Conservation (phyloP, 53 echinoderm and acorn worm species). For the Henricia sp. region DNA sequence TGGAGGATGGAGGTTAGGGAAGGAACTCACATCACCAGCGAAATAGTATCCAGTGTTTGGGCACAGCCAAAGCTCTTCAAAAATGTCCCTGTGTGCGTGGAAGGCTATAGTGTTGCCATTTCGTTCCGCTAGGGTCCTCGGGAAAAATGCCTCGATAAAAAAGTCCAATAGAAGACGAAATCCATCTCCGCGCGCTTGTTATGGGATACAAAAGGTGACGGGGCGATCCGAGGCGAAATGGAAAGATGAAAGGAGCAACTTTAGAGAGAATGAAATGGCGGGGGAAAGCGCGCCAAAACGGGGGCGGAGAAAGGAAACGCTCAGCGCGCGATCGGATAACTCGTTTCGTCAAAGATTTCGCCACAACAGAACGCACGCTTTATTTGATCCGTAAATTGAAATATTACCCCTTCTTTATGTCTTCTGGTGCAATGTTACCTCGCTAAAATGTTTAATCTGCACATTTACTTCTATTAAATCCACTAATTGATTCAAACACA, state of each 20-base stretch:
- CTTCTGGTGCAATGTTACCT: constrained; percentile 23
- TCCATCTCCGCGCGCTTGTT: constrained; percentile 21
- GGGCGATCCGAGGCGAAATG: background rate
- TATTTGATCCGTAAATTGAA: constrained; percentile 17
- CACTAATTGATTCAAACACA: background rate
- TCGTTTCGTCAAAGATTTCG: constrained; percentile 19
- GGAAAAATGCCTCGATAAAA: constrained; percentile 1
- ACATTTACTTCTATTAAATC: constrained; percentile 29
- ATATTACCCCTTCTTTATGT: background rate
- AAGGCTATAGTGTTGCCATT: constrained; percentile 56
- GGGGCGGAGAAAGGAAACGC: background rate
- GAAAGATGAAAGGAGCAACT: background rate
- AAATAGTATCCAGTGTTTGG: constrained; percentile 63
- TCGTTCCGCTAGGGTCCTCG: constrained; percentile 5
- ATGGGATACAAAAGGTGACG: constrained; percentile 39
- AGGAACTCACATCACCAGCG: constrained; percentile 34
- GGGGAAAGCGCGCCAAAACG: constrained; percentile 6
- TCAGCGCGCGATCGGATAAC: constrained; percentile 40
- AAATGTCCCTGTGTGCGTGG: constrained; percentile 48
- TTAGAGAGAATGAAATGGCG: constrained; percentile 6
- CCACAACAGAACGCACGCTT: background rate
- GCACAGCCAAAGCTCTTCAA: constrained; percentile 42
- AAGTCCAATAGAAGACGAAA: constrained; percentile 41
- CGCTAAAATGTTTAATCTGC: constrained; percentile 15
- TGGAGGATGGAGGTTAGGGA: too few relatives aligned